Percentiles rank a stretch among this genome's conserved stretches.
Evolutionary conservation across 1,140 invertebrate genomes (phyloP).

Genomic region (Ips nitidus): DNA sequence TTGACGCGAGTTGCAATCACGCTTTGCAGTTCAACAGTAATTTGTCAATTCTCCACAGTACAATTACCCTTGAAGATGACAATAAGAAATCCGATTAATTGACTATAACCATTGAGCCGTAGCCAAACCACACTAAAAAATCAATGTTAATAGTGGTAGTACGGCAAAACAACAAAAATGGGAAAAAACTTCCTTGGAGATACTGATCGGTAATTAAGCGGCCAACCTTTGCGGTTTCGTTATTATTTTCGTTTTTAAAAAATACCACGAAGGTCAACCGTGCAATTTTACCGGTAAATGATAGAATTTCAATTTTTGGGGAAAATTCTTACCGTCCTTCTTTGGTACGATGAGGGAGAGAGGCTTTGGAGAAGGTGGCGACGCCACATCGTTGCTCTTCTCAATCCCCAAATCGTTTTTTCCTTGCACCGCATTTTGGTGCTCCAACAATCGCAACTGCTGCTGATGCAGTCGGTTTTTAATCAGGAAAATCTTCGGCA

Average conservation of each 20-base stretch:
- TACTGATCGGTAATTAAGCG: conserved; percentile 8
- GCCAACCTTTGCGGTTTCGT: conserved; percentile 24
- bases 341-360: conserved; percentile 62
- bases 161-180: conserved; percentile 11
- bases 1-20: no score
- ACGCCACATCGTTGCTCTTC: conserved; percentile 39
- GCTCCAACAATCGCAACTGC: conserved; percentile 75
- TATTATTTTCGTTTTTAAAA: conserved; percentile 1
- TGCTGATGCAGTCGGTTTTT: conserved; percentile 87
- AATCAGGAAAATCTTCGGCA: conserved; percentile 89
- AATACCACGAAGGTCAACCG: conserved; percentile 12
- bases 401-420: conserved; percentile 45
- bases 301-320: neutral
- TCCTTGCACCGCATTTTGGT: conserved; percentile 62
- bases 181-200: conserved; percentile 24
- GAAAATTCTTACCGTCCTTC: conserved; percentile 50
- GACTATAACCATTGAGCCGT: conserved; percentile 7
- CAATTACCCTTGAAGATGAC: conserved; percentile 21
- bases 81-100: conserved; percentile 10
- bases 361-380: conserved; percentile 54
- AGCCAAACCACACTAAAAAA: conserved; percentile 4
- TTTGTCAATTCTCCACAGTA: conserved; percentile 3
- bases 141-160: conserved; percentile 10
- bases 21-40: neutral
- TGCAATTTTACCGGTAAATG: conserved; percentile 19